phyloP scores from a whole-genome alignment of 2,888 invertebrate species.

The Nymphalis polychloros region DNA sequence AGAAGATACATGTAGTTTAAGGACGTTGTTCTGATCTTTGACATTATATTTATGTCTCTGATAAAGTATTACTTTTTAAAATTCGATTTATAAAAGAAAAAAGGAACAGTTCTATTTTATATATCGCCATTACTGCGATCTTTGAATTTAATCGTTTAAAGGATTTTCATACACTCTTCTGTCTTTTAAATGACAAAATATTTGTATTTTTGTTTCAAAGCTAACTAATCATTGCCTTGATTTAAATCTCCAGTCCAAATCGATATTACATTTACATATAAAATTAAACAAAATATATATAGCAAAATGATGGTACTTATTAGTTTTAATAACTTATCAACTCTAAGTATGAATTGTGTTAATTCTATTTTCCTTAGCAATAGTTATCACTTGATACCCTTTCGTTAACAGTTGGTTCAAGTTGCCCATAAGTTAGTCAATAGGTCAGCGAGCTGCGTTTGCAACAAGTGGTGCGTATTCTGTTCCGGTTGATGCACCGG shows the following conservation, averaged over 20 bases:
- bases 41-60: not conserved
- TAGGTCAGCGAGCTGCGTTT: conserved; percentile 50
- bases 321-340: not conserved
- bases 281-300: too few relatives aligned
- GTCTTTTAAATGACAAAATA: too few relatives aligned
- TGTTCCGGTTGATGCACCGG: conserved; percentile 49
- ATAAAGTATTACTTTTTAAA: not conserved
- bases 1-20: conserved; percentile 14
- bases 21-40: conserved; percentile 13
- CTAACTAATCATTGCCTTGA: too few relatives aligned
- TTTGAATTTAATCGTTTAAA: too few relatives aligned
- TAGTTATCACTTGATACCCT: conserved; percentile 5
- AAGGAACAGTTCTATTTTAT: too few relatives aligned
- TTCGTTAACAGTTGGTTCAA: not conserved
- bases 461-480: conserved; percentile 54
- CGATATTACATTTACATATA: too few relatives aligned
- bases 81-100: too few relatives aligned
- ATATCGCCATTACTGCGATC: too few relatives aligned
- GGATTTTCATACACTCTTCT: too few relatives aligned
- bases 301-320: too few relatives aligned
- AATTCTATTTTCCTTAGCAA: not conserved
- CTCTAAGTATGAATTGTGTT: not conserved
- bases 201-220: too few relatives aligned
- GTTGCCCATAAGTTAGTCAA: conserved; percentile 25
- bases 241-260: too few relatives aligned